Conservation (phyloP, 2,113 vertebrate species). For the Thunnus maccoyii region DNA sequence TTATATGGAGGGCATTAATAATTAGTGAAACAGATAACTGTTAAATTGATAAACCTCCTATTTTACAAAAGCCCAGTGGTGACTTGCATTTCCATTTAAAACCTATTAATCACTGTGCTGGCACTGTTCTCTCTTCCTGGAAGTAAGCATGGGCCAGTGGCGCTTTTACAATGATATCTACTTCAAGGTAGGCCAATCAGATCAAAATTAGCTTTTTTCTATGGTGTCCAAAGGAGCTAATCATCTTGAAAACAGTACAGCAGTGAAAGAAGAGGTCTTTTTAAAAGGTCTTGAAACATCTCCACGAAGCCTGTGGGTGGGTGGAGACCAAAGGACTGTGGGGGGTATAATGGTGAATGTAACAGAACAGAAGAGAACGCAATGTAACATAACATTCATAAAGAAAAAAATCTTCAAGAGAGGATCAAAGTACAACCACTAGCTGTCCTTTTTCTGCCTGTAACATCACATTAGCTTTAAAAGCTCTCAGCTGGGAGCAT, state of each 20-base stretch:
- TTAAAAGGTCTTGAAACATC: neutral
- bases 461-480: slow-evolving; percentile 57
- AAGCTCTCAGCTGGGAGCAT: slow-evolving; percentile 35
- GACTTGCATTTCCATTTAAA: neutral
- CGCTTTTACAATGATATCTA: slow-evolving; percentile 6
- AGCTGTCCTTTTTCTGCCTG: slow-evolving; percentile 40
- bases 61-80: slow-evolving; percentile 15
- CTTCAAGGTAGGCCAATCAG: slow-evolving; percentile 2
- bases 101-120: neutral
- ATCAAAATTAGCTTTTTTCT: slow-evolving; percentile 10
- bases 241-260: slow-evolving; percentile 1
- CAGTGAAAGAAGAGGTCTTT: neutral
- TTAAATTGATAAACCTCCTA: neutral
- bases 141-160: neutral
- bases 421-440: slow-evolving; percentile 35
- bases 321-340: neutral
- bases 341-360: slow-evolving; percentile 6
- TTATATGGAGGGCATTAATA: neutral
- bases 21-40: neutral
- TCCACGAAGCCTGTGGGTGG: slow-evolving; percentile 1
- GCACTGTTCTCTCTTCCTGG: neutral
- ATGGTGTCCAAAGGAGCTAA: neutral
- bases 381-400: slow-evolving; percentile 27
- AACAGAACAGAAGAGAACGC: slow-evolving; percentile 29
- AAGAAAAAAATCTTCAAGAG: neutral